Conservation (phyloP, 2,888 invertebrate genomes). For the Cylloceria caligata region DNA sequence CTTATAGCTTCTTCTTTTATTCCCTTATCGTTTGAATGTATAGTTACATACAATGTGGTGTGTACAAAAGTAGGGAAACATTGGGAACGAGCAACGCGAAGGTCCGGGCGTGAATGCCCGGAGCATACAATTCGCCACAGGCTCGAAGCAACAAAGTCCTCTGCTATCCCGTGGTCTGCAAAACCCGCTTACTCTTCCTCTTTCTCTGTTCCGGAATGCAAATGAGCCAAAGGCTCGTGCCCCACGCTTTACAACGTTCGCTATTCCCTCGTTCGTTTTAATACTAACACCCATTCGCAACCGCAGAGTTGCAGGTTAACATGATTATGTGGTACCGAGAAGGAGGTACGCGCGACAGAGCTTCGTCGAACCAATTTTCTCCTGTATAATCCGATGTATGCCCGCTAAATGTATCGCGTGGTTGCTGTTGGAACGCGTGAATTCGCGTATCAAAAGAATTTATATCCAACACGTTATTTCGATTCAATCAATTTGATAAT, state of each 20-base stretch:
- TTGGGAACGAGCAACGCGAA: conserved; percentile 8
- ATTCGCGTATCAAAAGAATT: conserved; percentile 40
- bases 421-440: conserved; percentile 40
- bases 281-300: conserved; percentile 53
- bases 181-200: conserved; percentile 31
- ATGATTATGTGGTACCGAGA: conserved; percentile 57
- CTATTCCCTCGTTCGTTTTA: conserved; percentile 58
- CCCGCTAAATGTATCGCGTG: conserved; percentile 20
- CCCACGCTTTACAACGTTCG: conserved; percentile 43
- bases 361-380: conserved; percentile 48
- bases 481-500: conserved; percentile 34
- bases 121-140: conserved; percentile 8
- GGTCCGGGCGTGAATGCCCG: conserved; percentile 2
- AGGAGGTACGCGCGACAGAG: conserved; percentile 25
- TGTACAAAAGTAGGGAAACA: background rate
- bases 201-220: conserved; percentile 35
- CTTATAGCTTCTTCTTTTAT: no score
- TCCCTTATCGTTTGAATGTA: background rate
- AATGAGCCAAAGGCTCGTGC: conserved; percentile 51
- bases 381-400: background rate
- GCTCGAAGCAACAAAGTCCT: conserved; percentile 24
- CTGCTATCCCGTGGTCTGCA: conserved; percentile 34
- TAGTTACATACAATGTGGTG: background rate
- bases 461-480: conserved; percentile 8
- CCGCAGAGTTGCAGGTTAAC: conserved; percentile 54